phyloP scores from a whole-genome alignment of 2,888 invertebrate species.

The Andrena marginata region DNA sequence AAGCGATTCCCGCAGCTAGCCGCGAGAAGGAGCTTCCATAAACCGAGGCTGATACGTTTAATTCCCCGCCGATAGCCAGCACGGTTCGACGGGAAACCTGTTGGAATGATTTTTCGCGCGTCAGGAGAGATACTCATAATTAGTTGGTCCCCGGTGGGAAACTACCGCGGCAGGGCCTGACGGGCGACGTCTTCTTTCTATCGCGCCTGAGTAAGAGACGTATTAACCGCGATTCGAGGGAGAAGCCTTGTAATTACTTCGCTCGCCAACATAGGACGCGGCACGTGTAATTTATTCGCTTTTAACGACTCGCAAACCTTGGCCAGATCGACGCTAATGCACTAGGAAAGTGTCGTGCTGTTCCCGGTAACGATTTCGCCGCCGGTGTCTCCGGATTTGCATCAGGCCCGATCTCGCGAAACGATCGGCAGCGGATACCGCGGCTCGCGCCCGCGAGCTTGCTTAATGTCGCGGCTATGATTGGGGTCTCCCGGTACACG shows the following conservation, averaged over 20 bases:
- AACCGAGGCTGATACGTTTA: background rate
- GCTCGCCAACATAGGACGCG: conserved; percentile 25
- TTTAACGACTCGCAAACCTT: conserved; percentile 39
- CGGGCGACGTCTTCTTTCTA: conserved; percentile 8
- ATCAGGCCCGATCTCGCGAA: conserved; percentile 2
- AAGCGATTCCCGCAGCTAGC: background rate
- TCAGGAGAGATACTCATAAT: background rate
- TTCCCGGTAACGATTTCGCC: conserved; percentile 23
- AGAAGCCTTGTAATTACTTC: conserved; percentile 28
- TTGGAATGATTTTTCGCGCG: conserved; percentile 22
- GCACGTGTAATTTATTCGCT: conserved; percentile 47
- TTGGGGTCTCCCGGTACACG: background rate
- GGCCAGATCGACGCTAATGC: conserved; percentile 39
- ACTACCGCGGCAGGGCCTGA: background rate
- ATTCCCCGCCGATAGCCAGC: conserved; percentile 1
- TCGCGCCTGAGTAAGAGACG: background rate
- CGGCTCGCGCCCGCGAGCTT: conserved; percentile 1
- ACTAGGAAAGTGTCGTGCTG: conserved; percentile 13
- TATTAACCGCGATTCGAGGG: conserved; percentile 14
- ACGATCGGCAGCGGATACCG: background rate
- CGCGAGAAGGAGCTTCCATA: background rate
- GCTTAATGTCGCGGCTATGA: conserved; percentile 11
- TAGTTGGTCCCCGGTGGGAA: background rate
- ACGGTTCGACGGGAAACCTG: conserved; percentile 11
- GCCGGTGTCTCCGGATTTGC: conserved; percentile 37